Evolutionary conservation across 2,888 invertebrate genomes (phyloP).

Genomic region (Agriopis marginaria): DNA sequence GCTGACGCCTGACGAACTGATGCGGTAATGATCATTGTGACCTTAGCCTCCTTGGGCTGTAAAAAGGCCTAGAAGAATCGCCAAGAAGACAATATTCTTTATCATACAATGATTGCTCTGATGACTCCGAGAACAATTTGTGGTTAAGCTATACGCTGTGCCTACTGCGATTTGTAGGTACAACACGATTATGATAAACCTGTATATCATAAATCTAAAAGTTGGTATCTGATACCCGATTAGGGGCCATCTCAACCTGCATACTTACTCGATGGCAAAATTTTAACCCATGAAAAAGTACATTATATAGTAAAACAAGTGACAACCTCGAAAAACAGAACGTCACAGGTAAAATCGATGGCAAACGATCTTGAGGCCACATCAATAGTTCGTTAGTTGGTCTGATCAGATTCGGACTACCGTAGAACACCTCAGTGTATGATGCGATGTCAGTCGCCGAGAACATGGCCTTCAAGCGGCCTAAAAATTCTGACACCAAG

Average conservation of each 20-base stretch:
- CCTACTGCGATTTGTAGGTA: not conserved
- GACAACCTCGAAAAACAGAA: too few relatives aligned
- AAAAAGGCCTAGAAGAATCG: conserved; percentile 35
- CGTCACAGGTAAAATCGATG: too few relatives aligned
- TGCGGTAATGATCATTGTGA: conserved; percentile 66
- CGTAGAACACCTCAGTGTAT: too few relatives aligned
- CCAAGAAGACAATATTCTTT: conserved; percentile 44
- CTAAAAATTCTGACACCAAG: too few relatives aligned
- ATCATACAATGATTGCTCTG: conserved; percentile 18
- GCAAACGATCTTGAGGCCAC: too few relatives aligned
- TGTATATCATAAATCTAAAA: not conserved
- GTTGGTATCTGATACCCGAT: not conserved
- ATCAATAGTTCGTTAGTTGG: too few relatives aligned
- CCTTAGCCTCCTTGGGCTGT: conserved; percentile 70
- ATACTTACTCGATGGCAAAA: not conserved
- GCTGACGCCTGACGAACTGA: conserved; percentile 52
- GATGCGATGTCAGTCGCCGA: too few relatives aligned
- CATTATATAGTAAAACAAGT: too few relatives aligned
- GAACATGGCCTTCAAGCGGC: too few relatives aligned
- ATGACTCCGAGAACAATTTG: conserved; percentile 29
- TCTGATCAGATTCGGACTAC: too few relatives aligned
- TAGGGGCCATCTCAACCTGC: not conserved
- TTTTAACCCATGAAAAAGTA: not conserved
- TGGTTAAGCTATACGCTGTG: conserved; percentile 16
- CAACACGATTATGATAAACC: too few relatives aligned